Percentiles rank a stretch among this genome's conserved stretches.
Conservation (phyloP, 2,797 vertebrate genomes). For the Coccyzus lansbergi region DNA sequence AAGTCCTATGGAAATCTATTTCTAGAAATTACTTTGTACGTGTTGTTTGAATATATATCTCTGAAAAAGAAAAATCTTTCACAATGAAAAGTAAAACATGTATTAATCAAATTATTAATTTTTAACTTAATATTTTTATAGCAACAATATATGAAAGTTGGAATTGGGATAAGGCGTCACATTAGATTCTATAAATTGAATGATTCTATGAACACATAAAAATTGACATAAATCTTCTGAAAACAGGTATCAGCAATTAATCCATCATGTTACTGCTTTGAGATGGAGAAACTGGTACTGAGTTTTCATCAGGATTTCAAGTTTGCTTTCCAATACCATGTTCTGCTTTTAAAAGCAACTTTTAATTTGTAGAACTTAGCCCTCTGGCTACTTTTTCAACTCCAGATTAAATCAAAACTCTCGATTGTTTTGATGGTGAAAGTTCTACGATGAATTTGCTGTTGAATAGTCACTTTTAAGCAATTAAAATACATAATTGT, state of each 20-base stretch:
- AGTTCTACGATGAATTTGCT: background rate
- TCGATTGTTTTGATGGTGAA: background rate
- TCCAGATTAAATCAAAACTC: background rate
- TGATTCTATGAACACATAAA: rapidly evolving
- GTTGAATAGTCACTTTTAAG: background rate
- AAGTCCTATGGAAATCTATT: background rate
- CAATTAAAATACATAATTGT: background rate
- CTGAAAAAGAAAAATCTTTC: background rate
- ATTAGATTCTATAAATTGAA: background rate
- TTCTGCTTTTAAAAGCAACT: background rate
- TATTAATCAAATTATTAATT: background rate
- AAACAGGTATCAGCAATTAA: background rate
- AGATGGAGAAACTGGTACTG: background rate
- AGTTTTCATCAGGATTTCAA: background rate
- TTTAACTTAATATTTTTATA: background rate
- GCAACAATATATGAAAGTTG: background rate
- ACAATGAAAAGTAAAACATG: background rate
- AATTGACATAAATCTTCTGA: background rate
- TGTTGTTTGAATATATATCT: background rate
- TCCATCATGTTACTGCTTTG: background rate
- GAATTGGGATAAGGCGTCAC: background rate
- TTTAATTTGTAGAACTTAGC: background rate
- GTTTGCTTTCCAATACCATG: background rate
- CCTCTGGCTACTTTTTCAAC: background rate
- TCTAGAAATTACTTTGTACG: background rate